Percentiles rank a stretch among this genome's conserved stretches.
These are phyloP conservation scores for Alces alces DNA, from an alignment of 2,113 vertebrate genomes.

Conservation along the genomic window DNA sequence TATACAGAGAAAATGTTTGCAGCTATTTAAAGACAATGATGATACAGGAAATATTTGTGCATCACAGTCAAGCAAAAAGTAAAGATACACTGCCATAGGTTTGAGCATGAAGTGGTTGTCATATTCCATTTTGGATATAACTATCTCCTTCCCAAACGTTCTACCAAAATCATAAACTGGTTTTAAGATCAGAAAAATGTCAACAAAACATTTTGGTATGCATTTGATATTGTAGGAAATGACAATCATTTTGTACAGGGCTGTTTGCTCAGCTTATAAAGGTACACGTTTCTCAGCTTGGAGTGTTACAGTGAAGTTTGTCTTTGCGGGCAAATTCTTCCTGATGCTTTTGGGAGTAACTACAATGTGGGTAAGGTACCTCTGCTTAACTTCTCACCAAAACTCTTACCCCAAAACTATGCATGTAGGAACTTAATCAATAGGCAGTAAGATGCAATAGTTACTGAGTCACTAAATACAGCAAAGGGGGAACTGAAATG, in stretches of 20 bases:
- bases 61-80: background rate
- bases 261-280: background rate
- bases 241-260: background rate
- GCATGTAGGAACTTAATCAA: background rate
- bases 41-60: background rate
- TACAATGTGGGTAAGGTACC: background rate
- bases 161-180: background rate
- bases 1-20: background rate
- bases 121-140: background rate
- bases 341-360: background rate
- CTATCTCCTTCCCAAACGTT: background rate
- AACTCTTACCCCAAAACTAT: background rate
- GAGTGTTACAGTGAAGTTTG: background rate
- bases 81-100: background rate
- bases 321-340: background rate
- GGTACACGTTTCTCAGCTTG: background rate
- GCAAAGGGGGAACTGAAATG: background rate
- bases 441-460: background rate
- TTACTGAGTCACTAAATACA: background rate
- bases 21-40: background rate
- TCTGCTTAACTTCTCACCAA: background rate
- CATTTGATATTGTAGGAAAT: background rate
- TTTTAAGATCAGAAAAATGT: background rate
- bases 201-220: background rate
- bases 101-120: background rate